Conservation (phyloP, 2,888 invertebrate genomes). For the Gerris lacustris region DNA sequence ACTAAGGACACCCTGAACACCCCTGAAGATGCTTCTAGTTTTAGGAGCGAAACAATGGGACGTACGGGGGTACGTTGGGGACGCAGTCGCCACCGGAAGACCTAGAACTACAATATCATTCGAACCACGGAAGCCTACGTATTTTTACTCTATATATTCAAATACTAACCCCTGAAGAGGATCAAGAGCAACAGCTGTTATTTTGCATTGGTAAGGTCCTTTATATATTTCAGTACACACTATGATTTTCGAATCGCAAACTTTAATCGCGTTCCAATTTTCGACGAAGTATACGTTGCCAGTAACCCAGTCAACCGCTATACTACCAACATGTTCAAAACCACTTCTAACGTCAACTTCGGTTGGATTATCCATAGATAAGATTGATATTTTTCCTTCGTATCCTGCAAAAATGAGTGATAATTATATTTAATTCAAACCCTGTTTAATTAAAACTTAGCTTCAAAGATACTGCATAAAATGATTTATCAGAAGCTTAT, state of each 20-base stretch:
- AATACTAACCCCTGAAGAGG: conserved; percentile 36
- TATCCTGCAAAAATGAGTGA: conserved; percentile 29
- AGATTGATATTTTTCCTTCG: conserved; percentile 32
- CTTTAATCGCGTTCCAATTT: conserved; percentile 32
- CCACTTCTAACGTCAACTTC: not conserved
- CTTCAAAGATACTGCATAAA: too few relatives aligned
- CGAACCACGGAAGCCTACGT: too few relatives aligned
- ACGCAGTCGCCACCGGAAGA: too few relatives aligned
- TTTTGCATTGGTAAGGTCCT: conserved; percentile 40
- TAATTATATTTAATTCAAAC: not conserved
- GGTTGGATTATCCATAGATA: conserved; percentile 32
- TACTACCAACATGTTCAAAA: conserved; percentile 14
- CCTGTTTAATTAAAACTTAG: too few relatives aligned
- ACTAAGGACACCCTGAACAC: too few relatives aligned
- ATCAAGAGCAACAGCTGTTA: conserved; percentile 52
- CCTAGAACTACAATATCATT: too few relatives aligned
- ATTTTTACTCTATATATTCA: not conserved
- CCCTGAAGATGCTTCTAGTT: too few relatives aligned
- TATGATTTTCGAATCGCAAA: conserved; percentile 44
- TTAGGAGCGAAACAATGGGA: too few relatives aligned
- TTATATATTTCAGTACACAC: conserved; percentile 46
- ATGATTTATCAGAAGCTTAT: too few relatives aligned
- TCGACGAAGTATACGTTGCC: conserved; percentile 57
- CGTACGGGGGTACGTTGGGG: too few relatives aligned
- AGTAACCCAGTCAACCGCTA: conserved; percentile 63